Evolutionary conservation across 2,113 vertebrate genomes (phyloP), one percentile per base, ranked within the genome.

Genomic region (Spea multiplicata): DNA sequence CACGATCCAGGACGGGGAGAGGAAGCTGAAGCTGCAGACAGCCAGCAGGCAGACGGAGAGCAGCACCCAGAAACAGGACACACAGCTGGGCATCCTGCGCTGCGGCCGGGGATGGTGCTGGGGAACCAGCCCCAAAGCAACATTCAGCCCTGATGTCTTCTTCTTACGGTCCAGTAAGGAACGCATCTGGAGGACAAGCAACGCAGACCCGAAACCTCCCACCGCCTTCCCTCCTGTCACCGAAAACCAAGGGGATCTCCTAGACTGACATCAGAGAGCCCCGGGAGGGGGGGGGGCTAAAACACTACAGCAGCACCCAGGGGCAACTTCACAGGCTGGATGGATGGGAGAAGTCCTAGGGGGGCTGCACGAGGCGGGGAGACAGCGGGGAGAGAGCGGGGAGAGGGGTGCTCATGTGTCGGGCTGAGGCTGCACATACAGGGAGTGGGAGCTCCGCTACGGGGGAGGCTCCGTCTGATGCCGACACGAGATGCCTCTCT

Each of bases 51-150:
- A 91, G 80, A 91, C 92, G 83, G 94, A 94, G 66, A 96, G 89
- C 80, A 96, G 93, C 81, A 91, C 91, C 95, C 95, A 96, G 82
- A 96, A 94, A 84, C 94, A 94, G 71, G 93, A 94, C 88, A 94
- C 94, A 64, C 94, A 92, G 89, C 92, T 92, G 87, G 94, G 93
- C 94, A 95, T 95, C 91, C 85, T 93, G 84, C 84, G 90, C 74
- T 88, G 89, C 65, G 83, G 91, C 89, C 91, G 87, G 85, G 82
- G 50, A 71, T 84, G 89, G 84, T 88, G 87, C 73, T 69, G 65
- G 86, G 88, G 86, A 82, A 86, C 90, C 86, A 86, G 83, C 86
- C 85, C 89, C 83, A 88, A 81, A 82, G 85, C 88, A 45, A 90
- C 84, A 78, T 66, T 44, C 74, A 78, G 78, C 87, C 86, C 87